Conservation (phyloP, 2,113 vertebrate genomes). For the Brachypodius melanocephalos region DNA sequence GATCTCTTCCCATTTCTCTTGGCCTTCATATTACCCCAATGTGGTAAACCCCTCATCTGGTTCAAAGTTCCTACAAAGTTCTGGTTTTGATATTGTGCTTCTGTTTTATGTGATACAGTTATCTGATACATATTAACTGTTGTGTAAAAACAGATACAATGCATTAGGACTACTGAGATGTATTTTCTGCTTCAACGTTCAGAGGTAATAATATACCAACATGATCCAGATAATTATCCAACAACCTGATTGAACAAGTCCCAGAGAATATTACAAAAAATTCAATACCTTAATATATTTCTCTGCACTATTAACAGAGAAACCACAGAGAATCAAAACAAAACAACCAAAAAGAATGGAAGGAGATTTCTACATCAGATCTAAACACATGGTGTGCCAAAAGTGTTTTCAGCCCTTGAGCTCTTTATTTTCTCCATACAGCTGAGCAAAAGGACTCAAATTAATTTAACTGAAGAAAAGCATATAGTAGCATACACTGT, state of each 20-base stretch:
- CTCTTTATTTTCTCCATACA: neutral
- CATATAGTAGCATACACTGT: neutral
- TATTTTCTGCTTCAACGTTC: neutral
- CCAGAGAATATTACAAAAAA: neutral
- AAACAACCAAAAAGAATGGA: neutral
- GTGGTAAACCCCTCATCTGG: neutral
- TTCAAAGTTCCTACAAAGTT: neutral
- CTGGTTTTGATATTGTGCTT: neutral
- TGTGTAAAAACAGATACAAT: neutral
- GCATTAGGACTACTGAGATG: neutral
- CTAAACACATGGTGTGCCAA: neutral
- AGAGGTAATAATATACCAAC: neutral
- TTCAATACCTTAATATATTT: neutral
- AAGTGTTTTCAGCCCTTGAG: neutral
- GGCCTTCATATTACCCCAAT: neutral
- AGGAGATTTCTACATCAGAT: neutral
- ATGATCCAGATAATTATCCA: neutral
- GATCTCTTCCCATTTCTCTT: neutral
- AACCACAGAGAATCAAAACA: neutral
- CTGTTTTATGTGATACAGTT: neutral
- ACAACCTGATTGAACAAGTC: neutral
- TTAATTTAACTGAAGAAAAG: neutral
- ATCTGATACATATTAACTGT: neutral
- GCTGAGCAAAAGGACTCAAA: neutral
- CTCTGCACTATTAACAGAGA: neutral